Conservation (phyloP, 2,113 vertebrate genomes). For the Dasypus novemcinctus region DNA sequence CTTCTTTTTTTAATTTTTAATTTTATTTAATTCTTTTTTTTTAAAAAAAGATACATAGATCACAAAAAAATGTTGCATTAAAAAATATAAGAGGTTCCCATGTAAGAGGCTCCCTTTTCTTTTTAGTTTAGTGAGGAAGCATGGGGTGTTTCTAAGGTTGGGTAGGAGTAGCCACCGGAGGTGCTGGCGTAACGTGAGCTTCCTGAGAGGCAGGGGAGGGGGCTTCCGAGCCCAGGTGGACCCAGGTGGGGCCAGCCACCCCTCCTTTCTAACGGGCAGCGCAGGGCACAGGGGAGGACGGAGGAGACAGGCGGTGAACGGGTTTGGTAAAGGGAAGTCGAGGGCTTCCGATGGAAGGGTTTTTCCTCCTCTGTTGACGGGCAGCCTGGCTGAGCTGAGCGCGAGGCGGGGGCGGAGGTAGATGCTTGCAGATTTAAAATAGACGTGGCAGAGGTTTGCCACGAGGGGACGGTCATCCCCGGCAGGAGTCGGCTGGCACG, state of each 20-base stretch:
- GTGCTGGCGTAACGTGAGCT: not conserved
- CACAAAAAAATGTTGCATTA: too few relatives aligned
- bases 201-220: not conserved
- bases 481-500: not conserved
- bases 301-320: too few relatives aligned
- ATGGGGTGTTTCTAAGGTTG: not conserved
- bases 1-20: too few relatives aligned
- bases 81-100: too few relatives aligned
- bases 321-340: not conserved
- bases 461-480: not conserved
- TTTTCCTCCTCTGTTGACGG: not conserved
- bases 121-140: not conserved
- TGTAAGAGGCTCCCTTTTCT: not conserved
- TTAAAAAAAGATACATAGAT: too few relatives aligned
- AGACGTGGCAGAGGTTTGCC: not conserved
- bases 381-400: not conserved
- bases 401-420: not conserved
- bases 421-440: not conserved
- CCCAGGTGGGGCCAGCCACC: not conserved
- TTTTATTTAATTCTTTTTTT: too few relatives aligned
- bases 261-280: not conserved
- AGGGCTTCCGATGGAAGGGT: not conserved
- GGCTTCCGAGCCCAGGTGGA: not conserved
- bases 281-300: too few relatives aligned
- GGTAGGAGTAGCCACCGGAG: not conserved